These are phyloP conservation scores for Callyntrura sp. DNA, from an alignment of 2,888 invertebrate genomes.

Conservation along the genomic window DNA sequence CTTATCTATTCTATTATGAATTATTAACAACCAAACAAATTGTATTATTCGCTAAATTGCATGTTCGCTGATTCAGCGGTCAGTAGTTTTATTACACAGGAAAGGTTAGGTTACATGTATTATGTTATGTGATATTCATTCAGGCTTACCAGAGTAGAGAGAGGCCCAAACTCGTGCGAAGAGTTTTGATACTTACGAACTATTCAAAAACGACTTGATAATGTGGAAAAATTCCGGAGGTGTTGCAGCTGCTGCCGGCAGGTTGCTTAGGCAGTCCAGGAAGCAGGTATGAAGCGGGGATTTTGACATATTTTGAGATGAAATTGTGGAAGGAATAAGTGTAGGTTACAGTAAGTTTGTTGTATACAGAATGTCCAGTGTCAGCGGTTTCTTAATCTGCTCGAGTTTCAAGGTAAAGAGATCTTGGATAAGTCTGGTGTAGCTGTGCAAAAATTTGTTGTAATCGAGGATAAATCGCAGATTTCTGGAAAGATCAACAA, in stretches of 20 bases:
- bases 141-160: too few species aligned
- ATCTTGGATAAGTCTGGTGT: constrained; percentile 94
- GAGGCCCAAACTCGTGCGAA: neutral
- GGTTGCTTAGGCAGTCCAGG: neutral
- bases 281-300: constrained; percentile 30
- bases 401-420: constrained; percentile 99
- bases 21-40: too few species aligned
- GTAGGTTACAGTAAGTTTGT: neutral
- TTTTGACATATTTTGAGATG: neutral
- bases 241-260: neutral
- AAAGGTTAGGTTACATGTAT: too few species aligned
- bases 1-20: too few species aligned
- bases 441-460: constrained; percentile 94
- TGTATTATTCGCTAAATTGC: too few species aligned
- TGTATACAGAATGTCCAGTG: constrained; percentile 34
- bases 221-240: constrained; percentile 45
- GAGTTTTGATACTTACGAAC: neutral
- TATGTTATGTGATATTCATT: too few species aligned
- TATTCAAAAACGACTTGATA: neutral
- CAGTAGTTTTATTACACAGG: too few species aligned
- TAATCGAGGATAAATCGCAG: constrained; percentile 91
- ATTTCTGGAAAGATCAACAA: constrained; percentile 87
- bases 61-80: too few species aligned
- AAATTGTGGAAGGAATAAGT: neutral
- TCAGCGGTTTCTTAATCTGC: constrained; percentile 92